Evolutionary conservation across 2,113 vertebrate species (phyloP), one percentile per base, ranked within the genome.

Genomic region (Seriola rivoliana): DNA sequence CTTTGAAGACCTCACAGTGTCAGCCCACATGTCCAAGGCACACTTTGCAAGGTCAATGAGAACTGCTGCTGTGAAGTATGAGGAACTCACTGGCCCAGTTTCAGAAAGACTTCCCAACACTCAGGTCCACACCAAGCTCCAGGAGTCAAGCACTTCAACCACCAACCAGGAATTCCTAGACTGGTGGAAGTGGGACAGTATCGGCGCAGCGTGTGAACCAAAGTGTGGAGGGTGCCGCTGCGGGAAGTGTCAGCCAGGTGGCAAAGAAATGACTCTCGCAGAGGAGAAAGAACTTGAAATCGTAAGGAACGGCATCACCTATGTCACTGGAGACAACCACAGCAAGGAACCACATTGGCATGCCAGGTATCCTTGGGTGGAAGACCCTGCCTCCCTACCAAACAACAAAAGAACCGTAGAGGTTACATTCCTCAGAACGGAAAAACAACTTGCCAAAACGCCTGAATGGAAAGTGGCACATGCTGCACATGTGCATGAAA

Each of bases 221-320:
- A 23, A 23, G 23, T 23, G 23, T 23, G 23, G 40, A 2, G 52
- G 75, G 1, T 80, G 78, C 12, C 34, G 38, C 4, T 80, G 60
- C 34, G 48, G 69, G n/a, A 72, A 57, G 16, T 72, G 69, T 11
- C 68, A 72, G 8, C 77, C 77, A 59, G 71, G 23, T 23, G 23
- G 23, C 4, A 74, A 74, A 36, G 58, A 74, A 13, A 74, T 83
- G 50, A 78, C 68, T 1, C 55, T 84, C 16, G 54, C 75, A 32
- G 81, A 88, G 12, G 84, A 90, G 2, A 64, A 64, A 2, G 85
- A 83, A 2, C 64, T 91, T 0, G 70, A 89, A 6, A 10, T 63
- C 0, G 14, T 81, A 10, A 85, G 3, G 32, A 17, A 17, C 4
- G 72, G 82, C 0, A 55, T 91, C 10, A 84, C 76, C 0, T 83